Base-by-base conservation (phyloP, 2,113 vertebrate genomes). In the Chionodraco myersi region DNA sequence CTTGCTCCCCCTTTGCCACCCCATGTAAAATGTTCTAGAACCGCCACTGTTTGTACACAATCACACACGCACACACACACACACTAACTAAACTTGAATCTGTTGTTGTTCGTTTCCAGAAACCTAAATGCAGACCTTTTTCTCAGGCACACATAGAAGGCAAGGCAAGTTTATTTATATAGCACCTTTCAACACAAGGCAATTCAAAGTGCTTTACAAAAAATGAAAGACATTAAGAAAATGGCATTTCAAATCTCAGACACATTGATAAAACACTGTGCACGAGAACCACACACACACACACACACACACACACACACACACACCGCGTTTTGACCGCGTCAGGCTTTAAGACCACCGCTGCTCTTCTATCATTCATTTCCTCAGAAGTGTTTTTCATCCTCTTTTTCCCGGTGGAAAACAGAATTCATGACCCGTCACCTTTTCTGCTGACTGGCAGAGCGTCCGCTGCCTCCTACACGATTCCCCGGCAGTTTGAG, bases 391-490 rank as follows among this genome's bases (percentile, higher is more conserved):
- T 84, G 74, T 72, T 88, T 86, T 83, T 90, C 88, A 82, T 84
- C 79, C 68, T 74, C 59, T 75, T 59, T 67, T 78, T 54, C 57
- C 72, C 15, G 10, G 45, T 69, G 68, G 81, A 85, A 89, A 89
- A 81, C 80, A 86, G 86, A 90, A 92, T 92, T 93, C 90, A 92
- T 90, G 91, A 92, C 89, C 91, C 58, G 87, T 88, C 91, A 89
- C 86, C 88, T 90, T 85, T 87, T 89, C 60, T 85, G 91, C 91
- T 92, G 91, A 92, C 90, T 82, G 67, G 85, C 81, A 83, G 75
- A 49, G 75, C 83, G 30, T 87, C 85, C 73, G 18, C 79, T 63
- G 87, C 70, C 79, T 83, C 18, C 13, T 74, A 87, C 91, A 92
- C 58, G 62, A 63, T 85, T 90, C 85, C 77, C 80, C 57, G 0